phyloP scores from a whole-genome alignment of 1,140 invertebrate genomes.

The Monomorium pharaonis region DNA sequence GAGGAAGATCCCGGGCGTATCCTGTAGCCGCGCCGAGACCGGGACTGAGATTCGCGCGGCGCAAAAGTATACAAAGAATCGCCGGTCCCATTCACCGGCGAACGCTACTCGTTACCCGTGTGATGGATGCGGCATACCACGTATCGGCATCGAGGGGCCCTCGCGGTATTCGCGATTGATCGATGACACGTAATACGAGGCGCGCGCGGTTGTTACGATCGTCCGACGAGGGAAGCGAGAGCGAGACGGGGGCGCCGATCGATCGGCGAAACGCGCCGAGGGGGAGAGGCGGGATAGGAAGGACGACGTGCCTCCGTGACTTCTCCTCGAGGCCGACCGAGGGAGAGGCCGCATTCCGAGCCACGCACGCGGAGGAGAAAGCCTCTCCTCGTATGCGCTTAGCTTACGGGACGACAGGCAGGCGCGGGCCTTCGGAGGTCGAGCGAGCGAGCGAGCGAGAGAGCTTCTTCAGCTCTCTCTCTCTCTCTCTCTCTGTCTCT shows the following conservation, averaged over 20 bases:
- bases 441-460: neutral
- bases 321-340: slow-evolving; percentile 43
- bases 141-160: too few species aligned
- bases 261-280: slow-evolving; percentile 3
- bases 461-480: neutral
- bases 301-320: slow-evolving; percentile 65
- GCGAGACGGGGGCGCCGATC: neutral
- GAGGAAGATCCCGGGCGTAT: neutral
- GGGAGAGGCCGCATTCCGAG: slow-evolving; percentile 76
- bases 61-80: neutral
- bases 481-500: neutral
- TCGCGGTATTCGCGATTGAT: slow-evolving; percentile 42
- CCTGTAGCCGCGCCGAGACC: neutral
- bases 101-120: slow-evolving; percentile 10
- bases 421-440: slow-evolving; percentile 30
- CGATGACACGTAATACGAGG: slow-evolving; percentile 49
- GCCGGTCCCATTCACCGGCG: slow-evolving; percentile 2
- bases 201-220: slow-evolving; percentile 10
- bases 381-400: slow-evolving; percentile 74
- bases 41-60: neutral
- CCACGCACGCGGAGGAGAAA: slow-evolving; percentile 74
- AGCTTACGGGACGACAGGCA: slow-evolving; percentile 54
- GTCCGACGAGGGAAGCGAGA: neutral
- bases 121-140: slow-evolving; percentile 20
- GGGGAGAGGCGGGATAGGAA: slow-evolving; percentile 60